These are phyloP conservation scores for Urechis unicinctus DNA, from an alignment of 2,888 invertebrate species.

Conservation along the genomic window DNA sequence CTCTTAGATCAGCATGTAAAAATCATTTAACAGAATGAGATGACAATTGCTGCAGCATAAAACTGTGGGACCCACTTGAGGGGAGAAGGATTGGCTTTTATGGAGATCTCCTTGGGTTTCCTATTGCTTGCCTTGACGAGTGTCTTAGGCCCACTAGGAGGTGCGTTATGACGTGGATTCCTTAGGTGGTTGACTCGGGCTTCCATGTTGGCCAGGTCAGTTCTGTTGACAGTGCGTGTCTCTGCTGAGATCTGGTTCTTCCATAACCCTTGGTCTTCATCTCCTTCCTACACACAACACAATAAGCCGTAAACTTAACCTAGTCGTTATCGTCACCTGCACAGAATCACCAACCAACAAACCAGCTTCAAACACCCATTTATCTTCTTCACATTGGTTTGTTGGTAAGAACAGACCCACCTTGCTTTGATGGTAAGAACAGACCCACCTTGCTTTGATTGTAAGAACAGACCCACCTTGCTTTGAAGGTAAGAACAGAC, in stretches of 20 bases:
- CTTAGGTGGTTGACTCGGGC: slow-evolving; percentile 37
- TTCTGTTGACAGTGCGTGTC: slow-evolving; percentile 31
- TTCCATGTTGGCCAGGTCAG: slow-evolving; percentile 35
- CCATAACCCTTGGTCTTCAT: slow-evolving; percentile 34
- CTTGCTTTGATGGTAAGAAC: too few species aligned
- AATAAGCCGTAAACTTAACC: too few species aligned
- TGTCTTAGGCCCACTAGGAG: slow-evolving; percentile 26
- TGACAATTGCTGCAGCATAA: not conserved
- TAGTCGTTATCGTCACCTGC: not conserved
- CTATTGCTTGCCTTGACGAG: slow-evolving; percentile 31
- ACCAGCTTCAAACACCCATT: too few species aligned
- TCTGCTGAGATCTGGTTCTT: slow-evolving; percentile 38
- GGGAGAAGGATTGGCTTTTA: slow-evolving; percentile 31
- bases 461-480: too few species aligned
- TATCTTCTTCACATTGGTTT: too few species aligned
- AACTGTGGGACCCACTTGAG: not conserved
- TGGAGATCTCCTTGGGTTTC: slow-evolving; percentile 33
- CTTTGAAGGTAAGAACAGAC: too few species aligned
- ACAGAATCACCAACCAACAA: not conserved
- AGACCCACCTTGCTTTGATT: too few species aligned
- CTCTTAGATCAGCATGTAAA: too few species aligned
- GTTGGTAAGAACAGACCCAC: too few species aligned
- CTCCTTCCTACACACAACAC: too few species aligned
- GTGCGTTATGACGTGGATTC: slow-evolving; percentile 40
- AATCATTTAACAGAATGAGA: too few species aligned